Evolutionary conservation across 1,140 invertebrate genomes (phyloP).

Genomic region (Stegodyphus mimosarum): DNA sequence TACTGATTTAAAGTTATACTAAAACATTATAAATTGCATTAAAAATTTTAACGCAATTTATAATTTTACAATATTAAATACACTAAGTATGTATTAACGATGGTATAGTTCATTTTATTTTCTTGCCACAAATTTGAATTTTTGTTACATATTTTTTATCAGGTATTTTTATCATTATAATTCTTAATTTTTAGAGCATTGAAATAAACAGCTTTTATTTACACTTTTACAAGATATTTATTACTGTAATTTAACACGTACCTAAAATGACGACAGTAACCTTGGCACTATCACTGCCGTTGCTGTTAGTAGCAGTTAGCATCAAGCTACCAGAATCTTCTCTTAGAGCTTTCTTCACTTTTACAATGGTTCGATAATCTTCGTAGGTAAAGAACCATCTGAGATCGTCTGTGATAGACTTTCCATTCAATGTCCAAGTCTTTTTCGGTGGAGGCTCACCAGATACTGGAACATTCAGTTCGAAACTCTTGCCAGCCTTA

Average conservation of each 20-base stretch:
- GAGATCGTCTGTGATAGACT: conserved; percentile 82
- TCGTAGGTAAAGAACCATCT: conserved; percentile 85
- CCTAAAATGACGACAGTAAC: conserved; percentile 84
- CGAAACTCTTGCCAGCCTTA: conserved; percentile 90
- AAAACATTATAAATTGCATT: too few relatives aligned
- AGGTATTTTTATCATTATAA: too few relatives aligned
- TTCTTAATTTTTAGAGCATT: too few relatives aligned
- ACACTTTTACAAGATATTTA: too few relatives aligned
- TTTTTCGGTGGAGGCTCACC: conserved; percentile 95
- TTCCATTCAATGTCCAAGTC: conserved; percentile 89
- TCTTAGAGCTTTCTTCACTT: conserved; percentile 88
- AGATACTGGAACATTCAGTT: conserved; percentile 91
- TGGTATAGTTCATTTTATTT: too few relatives aligned
- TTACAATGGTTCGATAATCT: conserved; percentile 88
- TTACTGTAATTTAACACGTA: background rate
- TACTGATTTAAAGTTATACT: too few relatives aligned
- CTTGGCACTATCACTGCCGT: conserved; percentile 88
- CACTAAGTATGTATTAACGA: too few relatives aligned
- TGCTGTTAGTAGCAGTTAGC: conserved; percentile 89
- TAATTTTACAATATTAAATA: too few relatives aligned
- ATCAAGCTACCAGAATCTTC: conserved; percentile 80
- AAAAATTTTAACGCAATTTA: too few relatives aligned
- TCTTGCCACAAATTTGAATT: too few relatives aligned
- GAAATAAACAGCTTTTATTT: too few relatives aligned
- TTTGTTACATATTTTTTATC: too few relatives aligned